These are phyloP conservation scores for Cephus pygmeus DNA, from an alignment of 2,888 invertebrate species.

Conservation along the genomic window DNA sequence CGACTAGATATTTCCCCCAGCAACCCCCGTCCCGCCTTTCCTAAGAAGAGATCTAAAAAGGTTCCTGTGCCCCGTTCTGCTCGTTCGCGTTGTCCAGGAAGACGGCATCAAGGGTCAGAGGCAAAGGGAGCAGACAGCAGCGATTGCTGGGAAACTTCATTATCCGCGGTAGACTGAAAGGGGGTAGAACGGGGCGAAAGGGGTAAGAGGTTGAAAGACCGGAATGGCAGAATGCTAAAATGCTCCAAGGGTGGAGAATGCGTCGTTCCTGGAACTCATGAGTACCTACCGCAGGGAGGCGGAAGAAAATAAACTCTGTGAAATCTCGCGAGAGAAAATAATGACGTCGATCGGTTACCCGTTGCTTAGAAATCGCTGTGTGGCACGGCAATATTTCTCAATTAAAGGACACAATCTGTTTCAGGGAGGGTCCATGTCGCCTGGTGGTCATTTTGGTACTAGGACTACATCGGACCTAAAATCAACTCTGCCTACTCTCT, in stretches of 20 bases:
- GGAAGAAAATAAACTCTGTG: conserved; percentile 12
- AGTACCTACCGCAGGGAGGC: neutral
- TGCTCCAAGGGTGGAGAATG: neutral
- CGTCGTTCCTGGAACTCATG: neutral
- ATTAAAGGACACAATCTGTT: neutral
- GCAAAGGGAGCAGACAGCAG: neutral
- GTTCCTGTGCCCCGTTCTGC: neutral
- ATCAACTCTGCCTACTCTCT: neutral
- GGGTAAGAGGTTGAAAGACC: neutral
- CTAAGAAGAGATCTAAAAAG: neutral
- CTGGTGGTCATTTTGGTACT: neutral
- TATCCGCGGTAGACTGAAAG: conserved; percentile 9
- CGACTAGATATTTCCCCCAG: neutral
- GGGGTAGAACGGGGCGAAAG: neutral
- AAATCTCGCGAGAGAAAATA: conserved; percentile 32
- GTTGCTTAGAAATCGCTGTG: conserved; percentile 1
- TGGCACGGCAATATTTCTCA: neutral
- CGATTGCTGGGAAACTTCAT: conserved; percentile 14
- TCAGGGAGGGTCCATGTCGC: neutral
- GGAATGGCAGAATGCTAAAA: neutral
- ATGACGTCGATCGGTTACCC: conserved; percentile 29
- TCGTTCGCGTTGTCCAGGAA: neutral
- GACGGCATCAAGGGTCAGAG: neutral
- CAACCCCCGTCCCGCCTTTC: neutral
- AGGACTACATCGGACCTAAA: neutral